These are phyloP conservation scores for Pristionchus fissidentatus DNA, from an alignment of 2,888 invertebrate species.

Conservation along the genomic window DNA sequence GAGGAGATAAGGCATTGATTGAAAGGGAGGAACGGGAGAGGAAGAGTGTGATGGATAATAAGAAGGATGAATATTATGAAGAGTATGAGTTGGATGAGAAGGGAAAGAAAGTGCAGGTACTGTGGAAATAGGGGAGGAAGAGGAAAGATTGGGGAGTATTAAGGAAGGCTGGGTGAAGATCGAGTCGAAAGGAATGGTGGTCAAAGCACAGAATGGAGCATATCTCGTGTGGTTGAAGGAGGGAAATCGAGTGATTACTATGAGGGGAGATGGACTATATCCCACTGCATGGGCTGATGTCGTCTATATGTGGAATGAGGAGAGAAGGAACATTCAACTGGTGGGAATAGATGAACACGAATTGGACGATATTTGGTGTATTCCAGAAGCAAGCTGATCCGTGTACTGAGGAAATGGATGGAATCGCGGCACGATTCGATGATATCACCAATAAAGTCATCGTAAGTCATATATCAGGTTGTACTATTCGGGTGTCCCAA, in stretches of 20 bases:
- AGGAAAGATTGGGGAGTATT: background rate
- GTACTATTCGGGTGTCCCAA: no score
- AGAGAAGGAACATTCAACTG: background rate
- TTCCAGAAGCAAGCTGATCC: no score
- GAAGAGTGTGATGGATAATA: background rate
- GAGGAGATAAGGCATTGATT: background rate
- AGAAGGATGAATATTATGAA: background rate
- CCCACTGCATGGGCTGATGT: background rate
- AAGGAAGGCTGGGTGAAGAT: background rate
- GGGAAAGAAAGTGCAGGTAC: constrained; percentile 1
- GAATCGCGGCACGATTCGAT: no score
- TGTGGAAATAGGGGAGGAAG: background rate
- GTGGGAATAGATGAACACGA: no score
- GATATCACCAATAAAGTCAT: no score
- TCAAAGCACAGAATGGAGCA: background rate
- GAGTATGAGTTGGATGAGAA: background rate
- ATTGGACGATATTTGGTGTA: no score
- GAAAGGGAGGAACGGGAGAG: background rate
- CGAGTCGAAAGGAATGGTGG: background rate
- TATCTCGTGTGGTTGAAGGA: constrained; percentile 19
- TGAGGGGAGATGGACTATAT: background rate
- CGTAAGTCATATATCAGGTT: no score
- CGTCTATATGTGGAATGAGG: background rate
- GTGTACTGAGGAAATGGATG: no score
- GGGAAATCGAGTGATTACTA: background rate